phyloP scores from a whole-genome alignment of 2,888 invertebrate genomes.

The Lissocephala sabroskyi region DNA sequence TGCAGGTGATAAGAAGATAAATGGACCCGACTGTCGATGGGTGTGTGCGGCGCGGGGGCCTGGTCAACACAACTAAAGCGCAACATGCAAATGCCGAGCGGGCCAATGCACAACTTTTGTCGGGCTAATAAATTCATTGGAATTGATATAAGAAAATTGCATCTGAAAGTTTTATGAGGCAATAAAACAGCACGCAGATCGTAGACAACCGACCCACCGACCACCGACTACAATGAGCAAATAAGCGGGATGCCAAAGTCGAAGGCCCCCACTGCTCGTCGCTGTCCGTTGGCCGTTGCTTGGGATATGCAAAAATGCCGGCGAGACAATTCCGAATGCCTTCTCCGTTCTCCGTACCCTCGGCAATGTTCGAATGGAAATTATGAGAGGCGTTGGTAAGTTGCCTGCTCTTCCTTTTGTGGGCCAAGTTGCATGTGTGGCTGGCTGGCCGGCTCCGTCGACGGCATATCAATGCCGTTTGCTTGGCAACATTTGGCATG shows the following conservation, averaged over 20 bases:
- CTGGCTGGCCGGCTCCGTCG: slow-evolving; percentile 19
- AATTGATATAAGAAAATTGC: slow-evolving; percentile 52
- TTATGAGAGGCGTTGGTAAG: slow-evolving; percentile 37
- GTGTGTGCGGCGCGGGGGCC: too few relatives aligned
- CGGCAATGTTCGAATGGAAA: slow-evolving; percentile 45
- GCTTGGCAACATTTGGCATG: slow-evolving; percentile 39
- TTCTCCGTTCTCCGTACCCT: slow-evolving; percentile 8
- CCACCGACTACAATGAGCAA: not conserved
- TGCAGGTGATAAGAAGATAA: slow-evolving; percentile 31
- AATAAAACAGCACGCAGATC: slow-evolving; percentile 35
- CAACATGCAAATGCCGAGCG: slow-evolving; percentile 2
- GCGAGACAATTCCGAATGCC: too few relatives aligned
- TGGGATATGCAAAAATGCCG: too few relatives aligned
- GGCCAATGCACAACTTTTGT: slow-evolving; percentile 5
- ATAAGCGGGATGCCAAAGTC: too few relatives aligned
- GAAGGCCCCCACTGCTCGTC: too few relatives aligned
- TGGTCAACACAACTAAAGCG: slow-evolving; percentile 9
- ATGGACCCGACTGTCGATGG: too few relatives aligned
- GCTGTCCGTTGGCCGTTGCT: too few relatives aligned
- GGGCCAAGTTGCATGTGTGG: slow-evolving; percentile 6
- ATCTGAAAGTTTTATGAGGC: slow-evolving; percentile 61
- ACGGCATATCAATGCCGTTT: too few relatives aligned
- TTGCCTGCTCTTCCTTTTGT: not conserved
- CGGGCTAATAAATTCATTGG: slow-evolving; percentile 45
- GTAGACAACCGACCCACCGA: slow-evolving; percentile 10